These are phyloP conservation scores for Drosophila orena DNA, from an alignment of 1,140 invertebrate species.

Conservation along the genomic window DNA sequence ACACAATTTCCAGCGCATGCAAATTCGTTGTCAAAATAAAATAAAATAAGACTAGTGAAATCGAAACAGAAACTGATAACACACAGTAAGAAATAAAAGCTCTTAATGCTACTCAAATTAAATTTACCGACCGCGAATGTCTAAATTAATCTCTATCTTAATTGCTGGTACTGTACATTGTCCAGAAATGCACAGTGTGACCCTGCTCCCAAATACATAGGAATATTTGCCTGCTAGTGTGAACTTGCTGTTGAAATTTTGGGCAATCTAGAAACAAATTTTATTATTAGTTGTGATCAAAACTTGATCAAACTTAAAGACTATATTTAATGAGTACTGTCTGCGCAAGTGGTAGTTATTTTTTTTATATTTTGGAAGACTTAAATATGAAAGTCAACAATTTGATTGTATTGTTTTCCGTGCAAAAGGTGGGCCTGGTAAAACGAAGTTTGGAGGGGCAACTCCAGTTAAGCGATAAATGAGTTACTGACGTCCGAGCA, in stretches of 20 bases:
- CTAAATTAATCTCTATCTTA: not conserved
- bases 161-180: not conserved
- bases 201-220: not conserved
- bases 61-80: conserved; percentile 38
- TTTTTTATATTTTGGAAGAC: too few relatives aligned
- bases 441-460: conserved; percentile 1
- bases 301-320: too few relatives aligned
- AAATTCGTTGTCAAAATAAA: conserved; percentile 83
- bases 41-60: conserved; percentile 34
- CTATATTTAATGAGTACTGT: not conserved
- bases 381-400: too few relatives aligned
- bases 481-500: conserved; percentile 78
- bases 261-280: too few relatives aligned
- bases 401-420: not conserved
- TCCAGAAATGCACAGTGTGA: not conserved
- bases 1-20: conserved; percentile 82
- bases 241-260: not conserved
- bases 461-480: conserved; percentile 77
- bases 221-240: not conserved
- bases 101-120: not conserved
- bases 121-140: too few relatives aligned
- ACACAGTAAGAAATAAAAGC: conserved; percentile 3
- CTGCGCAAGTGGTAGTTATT: not conserved
- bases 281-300: not conserved
- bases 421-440: conserved; percentile 1